Base-by-base conservation (phyloP, 1,140 invertebrate genomes). In the Ceratitis capitata region DNA sequence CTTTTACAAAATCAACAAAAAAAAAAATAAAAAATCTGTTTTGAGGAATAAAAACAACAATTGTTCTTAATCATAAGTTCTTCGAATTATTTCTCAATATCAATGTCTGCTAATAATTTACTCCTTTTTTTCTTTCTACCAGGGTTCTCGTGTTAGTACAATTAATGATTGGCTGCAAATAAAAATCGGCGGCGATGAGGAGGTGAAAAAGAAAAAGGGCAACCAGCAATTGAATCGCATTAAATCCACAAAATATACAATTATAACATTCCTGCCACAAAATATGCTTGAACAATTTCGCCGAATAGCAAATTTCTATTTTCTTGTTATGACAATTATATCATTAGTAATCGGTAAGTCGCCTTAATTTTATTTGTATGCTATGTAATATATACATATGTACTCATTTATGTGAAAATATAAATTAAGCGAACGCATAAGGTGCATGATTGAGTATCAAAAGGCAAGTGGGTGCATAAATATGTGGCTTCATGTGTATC, bases 211-310 rank as follows among this genome's bases (percentile, higher is more conserved):
- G 91, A 91, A 93, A 88, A 89, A 93, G 87, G 92, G 92, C 26
- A 84, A 83, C 74, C 92, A 89, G 87, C 86, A 91, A 56, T 87
- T 87, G 86, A 96, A 96, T 89, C 93, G 93, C 45, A 94, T 95
- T 85, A 93, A 93, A 86, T 94, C 95, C 0, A 94, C 94, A 16
- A 95, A 95, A 94, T 98, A 98, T 89, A 96, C 96, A 16, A 16
- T 95, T 84, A 94, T 95, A 92, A 96, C 94, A 90, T 98, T 98
- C 89, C 86, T 97, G 64, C 96, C 96, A 51, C 96, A 96, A 92
- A 98, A 97, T 93, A 90, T 98, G 45, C 94, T 95, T 87, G 96
- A 97, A 89, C 97, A 98, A 92, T 97, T 98, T 90, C 93, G 96
- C 2, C 93, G 97, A 85, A 92, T 97, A 42, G 96, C 96, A 32